Base-by-base conservation (phyloP, 2,888 invertebrate species). In the Argyra leucocephala region DNA sequence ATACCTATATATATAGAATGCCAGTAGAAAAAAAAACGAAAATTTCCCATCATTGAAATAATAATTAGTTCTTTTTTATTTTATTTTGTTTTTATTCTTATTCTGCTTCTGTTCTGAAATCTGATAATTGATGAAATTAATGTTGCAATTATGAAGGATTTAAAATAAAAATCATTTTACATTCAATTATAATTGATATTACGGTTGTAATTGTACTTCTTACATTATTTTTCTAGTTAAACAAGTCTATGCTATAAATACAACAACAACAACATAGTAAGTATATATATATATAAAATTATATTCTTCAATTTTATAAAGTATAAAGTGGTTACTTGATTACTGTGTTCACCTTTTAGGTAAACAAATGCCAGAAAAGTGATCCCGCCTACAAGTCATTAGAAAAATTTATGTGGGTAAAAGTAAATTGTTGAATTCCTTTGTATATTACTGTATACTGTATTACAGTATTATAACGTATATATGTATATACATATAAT, bases 361-460 rank as follows among this genome's bases (percentile, higher is more conserved):
- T 26, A 61, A 61, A 61, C 61, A 61, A 23, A 31, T 61, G 61
- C 24, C 61, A 61, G 61, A 61, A 21, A 23, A 26, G 48, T 26
- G 31, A 61, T n/a, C 61, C 61, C 61, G 24, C 61, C 61, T 61
- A 61, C 61, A 23, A 23, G 59, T 59, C 59, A 59, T 59, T 59
- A 59, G 59, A 23, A 23, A 48, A 23, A 23, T 59, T 59, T 59
- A 59, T 59, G 23, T 59, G 59, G 23, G 59, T 59, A 59, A 59
- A 59, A 23, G 5, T 48, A 48, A 31, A 31, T 15, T 18, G 9
- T 48, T 12, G 48, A 48, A 48, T 18, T 48, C 15, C 12, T n/a
- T 15, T 37, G 5, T 31, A 31, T 6, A 31, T 31, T n/a, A 12
- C 12, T 31, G 31, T 31, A 57, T 22, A 6, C 22, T 22, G 10